A percentile compares a stretch with the other conserved stretches of the same genome.
phyloP scores from a whole-genome alignment of 35 echinoderm and acorn worm genomes.

The Strongylocentrotus purpuratus region DNA sequence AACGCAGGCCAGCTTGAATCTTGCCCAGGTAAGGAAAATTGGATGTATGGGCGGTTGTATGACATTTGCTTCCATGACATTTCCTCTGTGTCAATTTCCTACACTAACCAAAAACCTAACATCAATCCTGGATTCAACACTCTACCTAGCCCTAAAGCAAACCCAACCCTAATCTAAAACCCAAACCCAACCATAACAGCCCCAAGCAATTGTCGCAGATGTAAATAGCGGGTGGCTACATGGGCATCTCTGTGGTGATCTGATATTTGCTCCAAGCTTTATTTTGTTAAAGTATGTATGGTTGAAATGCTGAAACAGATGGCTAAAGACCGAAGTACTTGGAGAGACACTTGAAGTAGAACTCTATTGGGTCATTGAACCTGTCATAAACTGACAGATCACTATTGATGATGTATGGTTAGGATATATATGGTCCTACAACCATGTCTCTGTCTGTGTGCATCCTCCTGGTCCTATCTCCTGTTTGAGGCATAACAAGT shows the following conservation, averaged over 20 bases:
- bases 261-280: neutral
- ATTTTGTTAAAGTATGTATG: neutral
- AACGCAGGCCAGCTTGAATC: slow-evolving; percentile 72
- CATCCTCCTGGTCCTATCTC: too few species aligned
- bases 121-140: neutral
- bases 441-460: too few species aligned
- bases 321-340: too few species aligned
- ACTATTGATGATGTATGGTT: neutral
- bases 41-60: neutral
- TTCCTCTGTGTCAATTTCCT: neutral
- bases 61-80: neutral
- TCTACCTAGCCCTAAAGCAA: neutral
- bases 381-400: too few species aligned
- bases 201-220: neutral
- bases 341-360: too few species aligned
- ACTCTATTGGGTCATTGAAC: too few species aligned
- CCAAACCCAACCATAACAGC: neutral
- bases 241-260: neutral
- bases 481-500: too few species aligned
- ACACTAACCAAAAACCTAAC: neutral
- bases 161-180: neutral
- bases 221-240: neutral
- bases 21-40: slow-evolving; percentile 64
- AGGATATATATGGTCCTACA: too few species aligned
- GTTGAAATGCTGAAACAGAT: too few species aligned